A percentile compares a stretch with the other conserved stretches of the same genome.
Conservation (phyloP, 2,113 vertebrate species). For the Genyomyrus donnyi region DNA sequence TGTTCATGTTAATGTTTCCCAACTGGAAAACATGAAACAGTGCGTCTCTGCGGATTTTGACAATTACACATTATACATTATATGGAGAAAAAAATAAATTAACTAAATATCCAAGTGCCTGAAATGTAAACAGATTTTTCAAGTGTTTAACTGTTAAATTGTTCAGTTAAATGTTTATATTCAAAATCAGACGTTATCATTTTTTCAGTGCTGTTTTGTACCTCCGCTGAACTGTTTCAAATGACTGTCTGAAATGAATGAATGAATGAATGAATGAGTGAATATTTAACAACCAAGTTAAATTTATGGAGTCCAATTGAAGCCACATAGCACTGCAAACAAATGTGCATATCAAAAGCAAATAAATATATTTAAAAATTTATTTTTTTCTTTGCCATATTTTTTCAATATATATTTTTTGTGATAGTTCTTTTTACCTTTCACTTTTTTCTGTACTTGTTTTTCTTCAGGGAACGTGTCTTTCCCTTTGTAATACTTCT, state of each 20-base stretch:
- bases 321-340: neutral
- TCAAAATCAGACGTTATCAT: too few species aligned
- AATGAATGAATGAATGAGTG: neutral
- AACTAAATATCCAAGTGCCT: neutral
- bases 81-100: neutral
- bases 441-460: neutral
- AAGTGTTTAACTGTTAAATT: neutral
- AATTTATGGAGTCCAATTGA: too few species aligned
- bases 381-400: neutral
- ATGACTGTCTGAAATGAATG: neutral
- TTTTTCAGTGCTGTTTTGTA: too few species aligned
- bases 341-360: neutral
- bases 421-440: neutral
- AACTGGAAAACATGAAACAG: neutral
- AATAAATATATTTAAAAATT: neutral
- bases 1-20: neutral
- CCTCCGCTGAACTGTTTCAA: too few species aligned
- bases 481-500: neutral
- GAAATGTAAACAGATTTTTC: neutral
- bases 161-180: too few species aligned
- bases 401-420: neutral
- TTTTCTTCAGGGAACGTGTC: neutral
- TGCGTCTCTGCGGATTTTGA: neutral
- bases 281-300: neutral
- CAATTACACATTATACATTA: neutral